Base-by-base conservation (phyloP, 2,888 invertebrate species). In the Trypoxylon attenuatum region DNA sequence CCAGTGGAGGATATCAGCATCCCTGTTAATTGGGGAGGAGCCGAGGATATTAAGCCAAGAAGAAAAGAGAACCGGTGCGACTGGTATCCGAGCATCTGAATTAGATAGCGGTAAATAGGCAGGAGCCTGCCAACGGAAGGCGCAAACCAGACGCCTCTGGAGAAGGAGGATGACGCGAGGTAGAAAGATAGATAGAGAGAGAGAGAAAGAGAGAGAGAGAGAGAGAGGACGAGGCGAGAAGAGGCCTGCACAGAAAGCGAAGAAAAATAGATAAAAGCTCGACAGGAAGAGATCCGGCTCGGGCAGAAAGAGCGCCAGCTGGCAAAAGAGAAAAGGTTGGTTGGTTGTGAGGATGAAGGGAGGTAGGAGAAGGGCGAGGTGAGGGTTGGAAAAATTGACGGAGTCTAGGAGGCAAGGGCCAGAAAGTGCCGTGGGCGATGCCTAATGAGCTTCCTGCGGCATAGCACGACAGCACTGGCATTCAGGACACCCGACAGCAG, bases 361-460 rank as follows among this genome's bases (percentile, higher is more conserved):
- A 18, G 3, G 33, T 3, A 4, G 10, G 18, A 18, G 2, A 5
- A n/a, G 16, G 22, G 5, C 15, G 6, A n/a, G 45, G 18, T 6
- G 16, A 6, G 16, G 51, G 2, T 4, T 38, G 49, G 29, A 68
- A 66, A 60, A 66, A 66, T 66, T 68, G 68, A 66, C 66, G 67
- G 57, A 60, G 45, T 65, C 64, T 69, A 54, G 57, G 63, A 73
- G 67, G 66, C 71, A 70, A 76, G 77, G 79, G 76, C 75, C 71
- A 79, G 77, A 77, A 81, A 79, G 78, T 79, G 83, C 86, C 80
- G 72, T 73, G 10, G 82, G 86, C 84, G 64, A 78, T 83, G 85
- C 83, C 84, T 86, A 87, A 86, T 84, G 86, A 87, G 86, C 86
- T 85, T 86, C 86, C 86, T 86, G 85, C 63, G 69, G 71, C 75